A percentile compares a stretch with the other conserved stretches of the same genome.
phyloP scores from a whole-genome alignment of 1,140 invertebrate genomes.

The Drosophila baimaii region DNA sequence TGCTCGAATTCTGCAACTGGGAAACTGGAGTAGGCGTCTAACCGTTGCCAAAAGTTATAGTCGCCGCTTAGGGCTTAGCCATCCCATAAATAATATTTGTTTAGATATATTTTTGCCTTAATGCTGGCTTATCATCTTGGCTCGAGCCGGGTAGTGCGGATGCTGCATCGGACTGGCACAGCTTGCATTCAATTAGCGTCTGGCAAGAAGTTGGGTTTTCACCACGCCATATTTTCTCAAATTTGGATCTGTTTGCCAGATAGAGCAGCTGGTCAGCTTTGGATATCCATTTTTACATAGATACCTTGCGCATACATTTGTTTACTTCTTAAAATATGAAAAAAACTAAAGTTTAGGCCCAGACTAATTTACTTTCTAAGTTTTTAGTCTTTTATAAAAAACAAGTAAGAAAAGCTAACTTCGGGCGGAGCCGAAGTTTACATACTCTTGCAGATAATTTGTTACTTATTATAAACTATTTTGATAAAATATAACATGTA shows the following conservation, averaged over 20 bases:
- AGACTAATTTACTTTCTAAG: no score
- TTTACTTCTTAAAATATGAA: no score
- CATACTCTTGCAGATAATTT: no score
- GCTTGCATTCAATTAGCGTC: constrained; percentile 76
- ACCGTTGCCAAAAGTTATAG: constrained; percentile 62
- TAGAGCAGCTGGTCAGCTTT: constrained; percentile 1
- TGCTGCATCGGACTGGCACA: constrained; percentile 50
- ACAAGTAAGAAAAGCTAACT: no score
- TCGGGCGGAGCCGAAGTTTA: no score
- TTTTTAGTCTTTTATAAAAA: no score
- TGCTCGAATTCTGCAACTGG: constrained; percentile 27
- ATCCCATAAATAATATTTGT: constrained; percentile 75
- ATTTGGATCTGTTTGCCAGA: constrained; percentile 27
- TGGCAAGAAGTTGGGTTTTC: constrained; percentile 59
- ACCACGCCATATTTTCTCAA: constrained; percentile 49
- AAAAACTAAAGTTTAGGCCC: no score
- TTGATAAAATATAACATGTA: no score
- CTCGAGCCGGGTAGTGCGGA: constrained; percentile 43
- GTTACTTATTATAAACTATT: no score
- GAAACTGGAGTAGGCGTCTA: constrained; percentile 50
- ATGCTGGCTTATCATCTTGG: constrained; percentile 75
- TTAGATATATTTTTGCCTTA: constrained; percentile 72
- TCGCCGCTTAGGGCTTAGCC: constrained; percentile 6
- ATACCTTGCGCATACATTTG: no score
- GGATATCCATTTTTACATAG: constrained; percentile 21